These are phyloP conservation scores for Eleutherodactylus coqui DNA, from an alignment of 2,797 vertebrate genomes.

Conservation along the genomic window DNA sequence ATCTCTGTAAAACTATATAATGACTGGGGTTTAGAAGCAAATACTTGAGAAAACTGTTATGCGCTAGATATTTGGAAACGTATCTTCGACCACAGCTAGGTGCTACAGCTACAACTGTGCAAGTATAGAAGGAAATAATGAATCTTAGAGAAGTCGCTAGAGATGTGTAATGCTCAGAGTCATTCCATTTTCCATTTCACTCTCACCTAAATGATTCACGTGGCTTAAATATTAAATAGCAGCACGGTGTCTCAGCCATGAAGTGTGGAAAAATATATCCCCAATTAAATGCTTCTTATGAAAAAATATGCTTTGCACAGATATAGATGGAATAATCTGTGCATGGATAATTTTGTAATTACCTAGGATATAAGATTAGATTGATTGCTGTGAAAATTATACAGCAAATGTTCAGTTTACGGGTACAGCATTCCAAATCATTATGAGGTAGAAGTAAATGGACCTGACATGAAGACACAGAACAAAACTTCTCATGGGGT, in stretches of 20 bases:
- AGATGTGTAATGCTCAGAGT: background rate
- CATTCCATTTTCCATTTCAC: background rate
- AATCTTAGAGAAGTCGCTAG: background rate
- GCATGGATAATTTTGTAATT: conserved; percentile 50
- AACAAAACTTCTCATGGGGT: too few relatives aligned
- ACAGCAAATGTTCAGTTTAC: background rate
- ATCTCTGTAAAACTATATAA: too few relatives aligned
- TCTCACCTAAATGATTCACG: background rate
- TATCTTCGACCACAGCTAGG: background rate
- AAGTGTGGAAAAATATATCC: conserved; percentile 17
- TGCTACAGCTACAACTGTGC: background rate
- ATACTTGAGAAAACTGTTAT: too few relatives aligned
- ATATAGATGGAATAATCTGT: conserved; percentile 34
- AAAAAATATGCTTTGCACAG: conserved; percentile 31
- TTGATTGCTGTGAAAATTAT: conserved; percentile 39
- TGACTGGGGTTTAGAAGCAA: too few relatives aligned
- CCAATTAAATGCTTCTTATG: conserved; percentile 38
- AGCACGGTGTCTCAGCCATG: background rate
- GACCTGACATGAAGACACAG: background rate
- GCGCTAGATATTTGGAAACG: too few relatives aligned
- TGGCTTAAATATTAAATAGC: background rate
- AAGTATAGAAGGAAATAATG: background rate
- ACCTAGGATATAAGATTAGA: conserved; percentile 43
- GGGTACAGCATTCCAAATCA: conserved; percentile 7
- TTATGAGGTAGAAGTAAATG: background rate